Evolutionary conservation across 2,888 invertebrate genomes (phyloP).

Genomic region (Dysmachus trigonus): DNA sequence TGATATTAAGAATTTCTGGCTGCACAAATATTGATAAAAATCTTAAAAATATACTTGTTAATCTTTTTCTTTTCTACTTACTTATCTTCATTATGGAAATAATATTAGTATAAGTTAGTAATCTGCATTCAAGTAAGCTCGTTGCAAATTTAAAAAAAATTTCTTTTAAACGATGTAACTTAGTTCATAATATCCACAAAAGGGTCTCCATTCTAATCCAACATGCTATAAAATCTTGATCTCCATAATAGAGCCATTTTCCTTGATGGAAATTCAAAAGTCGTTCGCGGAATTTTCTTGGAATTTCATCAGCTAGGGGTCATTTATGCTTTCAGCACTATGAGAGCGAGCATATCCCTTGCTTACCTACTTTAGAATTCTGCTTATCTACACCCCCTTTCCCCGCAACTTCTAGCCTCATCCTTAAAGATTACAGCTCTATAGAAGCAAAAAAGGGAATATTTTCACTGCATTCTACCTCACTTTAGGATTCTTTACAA

Average conservation of each 20-base stretch:
- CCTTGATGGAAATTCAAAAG: background rate
- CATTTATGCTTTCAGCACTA: background rate
- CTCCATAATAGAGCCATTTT: background rate
- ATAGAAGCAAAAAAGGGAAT: background rate
- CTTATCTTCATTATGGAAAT: too few relatives aligned
- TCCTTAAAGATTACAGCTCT: background rate
- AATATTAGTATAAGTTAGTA: too few relatives aligned
- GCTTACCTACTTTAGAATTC: background rate
- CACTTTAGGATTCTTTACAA: background rate
- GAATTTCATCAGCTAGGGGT: background rate
- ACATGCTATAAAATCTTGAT: background rate
- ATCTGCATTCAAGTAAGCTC: background rate
- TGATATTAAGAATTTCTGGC: too few relatives aligned
- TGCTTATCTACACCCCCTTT: background rate
- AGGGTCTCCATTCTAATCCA: background rate
- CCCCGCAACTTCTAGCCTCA: background rate
- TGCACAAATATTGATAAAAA: too few relatives aligned
- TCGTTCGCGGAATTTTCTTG: background rate
- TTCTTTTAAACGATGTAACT: background rate
- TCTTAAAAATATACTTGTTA: too few relatives aligned
- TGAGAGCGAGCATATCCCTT: background rate
- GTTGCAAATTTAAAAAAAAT: background rate
- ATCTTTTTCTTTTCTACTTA: background rate
- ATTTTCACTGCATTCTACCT: background rate
- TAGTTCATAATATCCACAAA: background rate